Base-by-base conservation (phyloP, 2,888 invertebrate genomes). In the Zaprionus lineosus region DNA sequence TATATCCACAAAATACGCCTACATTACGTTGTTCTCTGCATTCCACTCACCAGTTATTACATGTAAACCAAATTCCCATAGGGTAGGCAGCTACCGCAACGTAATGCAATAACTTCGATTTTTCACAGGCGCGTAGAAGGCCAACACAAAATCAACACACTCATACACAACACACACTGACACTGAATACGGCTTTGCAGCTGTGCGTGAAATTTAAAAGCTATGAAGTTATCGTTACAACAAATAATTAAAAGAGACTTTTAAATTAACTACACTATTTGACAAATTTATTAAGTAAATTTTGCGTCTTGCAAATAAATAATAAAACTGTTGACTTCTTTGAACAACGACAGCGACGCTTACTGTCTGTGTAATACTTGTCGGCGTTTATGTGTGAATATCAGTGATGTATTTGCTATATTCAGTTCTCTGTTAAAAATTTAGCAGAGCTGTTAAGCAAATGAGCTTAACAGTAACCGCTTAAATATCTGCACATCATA, bases 51-150 rank as follows among this genome's bases (percentile, higher is more conserved):
- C 83, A 65, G n/a, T 72, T 43, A 58, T n/a, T n/a, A 53, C 59
- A 60, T 41, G 31, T 44, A 37, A 60, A 61, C 15, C 47, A 40
- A 58, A 61, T 40, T 65, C 51, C 33, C 57, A 53, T 59, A 53
- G 59, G 72, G 36, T 51, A 51, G 58, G 52, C 83, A 82, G 83
- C 76, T 65, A 59, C 41, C 73, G 57, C 77, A 77, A 69, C 73
- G 78, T 79, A 82, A 74, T 82, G 85, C 84, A 82, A 78, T 74
- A 84, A 70, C 84, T 82, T 82, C 81, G 81, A 82, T 82, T 82
- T 82, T 82, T 86, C 81, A 74, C 81, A 85, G 64, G 74, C 65
- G 44, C 52, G 44, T 52, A 52, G 51, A 50, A 52, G 39, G 29
- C 64, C 43, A 63, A 58, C 59, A 65, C 57, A 65, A 65, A 40